Conservation (phyloP, 2,797 vertebrate genomes). For the Streptopelia turtur region DNA sequence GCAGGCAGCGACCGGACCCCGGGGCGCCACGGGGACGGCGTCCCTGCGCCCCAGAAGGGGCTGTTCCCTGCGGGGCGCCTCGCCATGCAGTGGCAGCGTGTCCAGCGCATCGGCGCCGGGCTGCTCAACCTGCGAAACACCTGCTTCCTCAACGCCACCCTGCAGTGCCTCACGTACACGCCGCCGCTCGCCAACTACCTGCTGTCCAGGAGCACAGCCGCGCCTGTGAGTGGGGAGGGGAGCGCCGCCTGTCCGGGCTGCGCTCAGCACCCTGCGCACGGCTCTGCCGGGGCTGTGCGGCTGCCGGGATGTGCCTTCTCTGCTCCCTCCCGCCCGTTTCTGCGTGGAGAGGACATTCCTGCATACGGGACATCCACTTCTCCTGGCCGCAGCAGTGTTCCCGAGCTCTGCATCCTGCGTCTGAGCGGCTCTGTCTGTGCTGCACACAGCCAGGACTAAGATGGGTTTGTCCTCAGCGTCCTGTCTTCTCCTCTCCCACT, state of each 20-base stretch:
- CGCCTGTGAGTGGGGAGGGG: constrained; percentile 77
- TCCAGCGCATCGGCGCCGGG: constrained; percentile 90
- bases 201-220: constrained; percentile 92
- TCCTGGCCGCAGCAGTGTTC: rapidly evolving
- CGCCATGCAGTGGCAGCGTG: constrained; percentile 89
- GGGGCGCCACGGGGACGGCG: constrained; percentile 74
- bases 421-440: not conserved
- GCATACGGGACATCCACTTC: rapidly evolving
- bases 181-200: constrained; percentile 95
- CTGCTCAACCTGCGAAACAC: constrained; percentile 98
- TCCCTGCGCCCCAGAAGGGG: constrained; percentile 91
- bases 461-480: rapidly evolving
- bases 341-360: not conserved
- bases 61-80: constrained; percentile 90
- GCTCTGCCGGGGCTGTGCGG: not conserved
- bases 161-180: constrained; percentile 98
- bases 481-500: not conserved
- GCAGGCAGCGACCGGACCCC: constrained; percentile 73
- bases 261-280: rapidly evolving
- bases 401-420: not conserved
- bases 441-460: not conserved
- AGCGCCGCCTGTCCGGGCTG: not conserved
- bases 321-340: not conserved
- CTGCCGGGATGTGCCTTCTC: rapidly evolving
- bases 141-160: constrained; percentile 95